Base-by-base conservation (phyloP, 2,888 invertebrate genomes). In the Agrilus biguttatus region DNA sequence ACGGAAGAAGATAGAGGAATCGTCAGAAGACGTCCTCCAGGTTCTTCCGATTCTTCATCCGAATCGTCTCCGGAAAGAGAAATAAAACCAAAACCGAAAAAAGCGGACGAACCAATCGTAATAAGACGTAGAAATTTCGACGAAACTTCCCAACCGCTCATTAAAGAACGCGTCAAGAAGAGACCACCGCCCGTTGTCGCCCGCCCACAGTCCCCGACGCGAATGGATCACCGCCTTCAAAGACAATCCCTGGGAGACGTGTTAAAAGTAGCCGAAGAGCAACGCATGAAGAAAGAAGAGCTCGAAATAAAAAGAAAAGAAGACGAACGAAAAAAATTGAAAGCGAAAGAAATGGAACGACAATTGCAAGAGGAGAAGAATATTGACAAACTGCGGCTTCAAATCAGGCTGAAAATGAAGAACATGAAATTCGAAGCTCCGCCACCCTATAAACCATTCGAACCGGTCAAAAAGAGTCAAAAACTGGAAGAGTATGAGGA, bases 391-490 rank as follows among this genome's bases (percentile, higher is more conserved):
- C 52, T 65, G 14, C 51, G 63, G 23, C 51, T 60, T 47, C 53
- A 57, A n/a, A 60, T 66, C 34, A 49, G 64, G 36, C 61, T 59
- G 47, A 65, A 64, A 49, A 54, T 53, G 39, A 57, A 55, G 43
- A 56, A 62, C 39, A 51, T 63, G 41, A 58, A 60, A 44, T 56
- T 65, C 41, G 61, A 63, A 43, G 53, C 55, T 42, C 61, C 63
- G 4, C 48, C 55, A 7, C 56, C 54, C 14, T 66, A 63, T 47
- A 54, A 57, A 28, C 65, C 66, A 1, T 43, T 56, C 7, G 59
- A 60, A 38, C 65, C 65, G 2, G 59, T 66, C 2, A 56, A 57
- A 49, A 65, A 65, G 47, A 65, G 65, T 40, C 54, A 56, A 17
- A 61, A 62, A 42, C 45, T 66, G 45, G 55, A 58, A 40, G 65